phyloP scores from a whole-genome alignment of 2,113 vertebrate genomes.

The Physeter macrocephalus region DNA sequence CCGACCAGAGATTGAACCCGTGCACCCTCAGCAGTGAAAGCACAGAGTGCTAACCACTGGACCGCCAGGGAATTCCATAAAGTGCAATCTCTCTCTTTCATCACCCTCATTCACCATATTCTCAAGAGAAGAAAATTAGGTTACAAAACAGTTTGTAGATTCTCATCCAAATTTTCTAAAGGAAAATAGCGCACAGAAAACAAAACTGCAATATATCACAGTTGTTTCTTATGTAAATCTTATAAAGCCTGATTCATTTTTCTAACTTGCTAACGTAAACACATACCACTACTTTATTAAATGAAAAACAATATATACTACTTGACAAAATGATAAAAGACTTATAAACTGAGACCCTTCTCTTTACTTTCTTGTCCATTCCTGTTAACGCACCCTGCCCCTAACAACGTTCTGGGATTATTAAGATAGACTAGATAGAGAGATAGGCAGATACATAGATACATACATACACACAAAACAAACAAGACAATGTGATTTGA shows the following conservation, averaged over 20 bases:
- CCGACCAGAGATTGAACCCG: too few relatives aligned
- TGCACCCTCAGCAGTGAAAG: too few relatives aligned
- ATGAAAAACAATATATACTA: background rate
- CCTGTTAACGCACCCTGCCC: background rate
- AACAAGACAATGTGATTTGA: background rate
- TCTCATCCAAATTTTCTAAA: background rate
- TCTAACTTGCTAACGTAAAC: background rate
- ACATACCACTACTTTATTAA: background rate
- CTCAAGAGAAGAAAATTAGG: background rate
- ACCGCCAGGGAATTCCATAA: too few relatives aligned
- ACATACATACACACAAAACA: too few relatives aligned
- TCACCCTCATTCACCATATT: background rate
- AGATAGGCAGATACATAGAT: too few relatives aligned
- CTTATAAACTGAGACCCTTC: background rate
- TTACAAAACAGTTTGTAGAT: background rate
- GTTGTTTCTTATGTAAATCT: background rate
- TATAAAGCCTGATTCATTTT: background rate
- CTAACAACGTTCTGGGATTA: background rate
- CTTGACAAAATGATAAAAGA: background rate
- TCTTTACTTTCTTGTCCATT: background rate
- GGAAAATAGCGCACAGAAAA: background rate
- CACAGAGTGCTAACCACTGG: too few relatives aligned
- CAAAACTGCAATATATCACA: background rate
- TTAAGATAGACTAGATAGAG: too few relatives aligned
- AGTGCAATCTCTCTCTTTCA: background rate